A percentile compares a stretch with the other conserved stretches of the same genome.
Evolutionary conservation across 2,797 vertebrate species (phyloP).

Genomic region (Mus spretus): DNA sequence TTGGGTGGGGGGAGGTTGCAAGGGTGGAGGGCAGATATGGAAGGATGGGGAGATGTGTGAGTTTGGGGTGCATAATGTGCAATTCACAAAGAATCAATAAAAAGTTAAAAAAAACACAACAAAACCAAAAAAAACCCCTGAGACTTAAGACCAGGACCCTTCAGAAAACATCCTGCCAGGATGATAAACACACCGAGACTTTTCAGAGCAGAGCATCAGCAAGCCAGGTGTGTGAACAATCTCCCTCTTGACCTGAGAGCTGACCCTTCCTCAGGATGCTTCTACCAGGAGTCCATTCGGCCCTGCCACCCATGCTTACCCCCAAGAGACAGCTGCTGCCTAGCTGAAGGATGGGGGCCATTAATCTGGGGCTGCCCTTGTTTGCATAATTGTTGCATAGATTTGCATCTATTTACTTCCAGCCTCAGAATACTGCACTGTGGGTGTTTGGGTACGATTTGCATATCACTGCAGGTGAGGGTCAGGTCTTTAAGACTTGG

Average conservation of each 20-base stretch:
- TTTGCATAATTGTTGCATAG: constrained; percentile 74
- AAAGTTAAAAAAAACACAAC: background rate
- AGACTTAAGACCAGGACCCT: background rate
- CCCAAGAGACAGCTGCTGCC: constrained; percentile 67
- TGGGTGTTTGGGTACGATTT: constrained; percentile 67
- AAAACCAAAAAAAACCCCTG: background rate
- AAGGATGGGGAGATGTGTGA: background rate
- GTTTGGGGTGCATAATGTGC: background rate
- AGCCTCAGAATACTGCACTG: constrained; percentile 14
- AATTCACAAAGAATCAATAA: background rate
- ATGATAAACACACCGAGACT: background rate
- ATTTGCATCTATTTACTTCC: constrained; percentile 76
- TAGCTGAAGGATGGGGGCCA: constrained; percentile 58
- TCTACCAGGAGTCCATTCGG: constrained; percentile 16
- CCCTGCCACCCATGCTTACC: background rate
- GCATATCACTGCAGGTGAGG: constrained; percentile 70
- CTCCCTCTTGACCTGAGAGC: background rate
- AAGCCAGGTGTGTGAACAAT: background rate
- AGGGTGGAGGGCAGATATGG: background rate
- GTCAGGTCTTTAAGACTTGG: constrained; percentile 63
- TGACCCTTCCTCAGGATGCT: constrained; percentile 49
- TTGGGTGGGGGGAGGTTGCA: background rate
- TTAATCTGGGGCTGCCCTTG: constrained; percentile 66
- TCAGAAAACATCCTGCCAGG: background rate
- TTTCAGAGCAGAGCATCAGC: background rate